Percentiles rank a stretch among this genome's conserved stretches.
These are phyloP conservation scores for Proteles cristata DNA, from an alignment of 2,113 vertebrate genomes.

Conservation along the genomic window DNA sequence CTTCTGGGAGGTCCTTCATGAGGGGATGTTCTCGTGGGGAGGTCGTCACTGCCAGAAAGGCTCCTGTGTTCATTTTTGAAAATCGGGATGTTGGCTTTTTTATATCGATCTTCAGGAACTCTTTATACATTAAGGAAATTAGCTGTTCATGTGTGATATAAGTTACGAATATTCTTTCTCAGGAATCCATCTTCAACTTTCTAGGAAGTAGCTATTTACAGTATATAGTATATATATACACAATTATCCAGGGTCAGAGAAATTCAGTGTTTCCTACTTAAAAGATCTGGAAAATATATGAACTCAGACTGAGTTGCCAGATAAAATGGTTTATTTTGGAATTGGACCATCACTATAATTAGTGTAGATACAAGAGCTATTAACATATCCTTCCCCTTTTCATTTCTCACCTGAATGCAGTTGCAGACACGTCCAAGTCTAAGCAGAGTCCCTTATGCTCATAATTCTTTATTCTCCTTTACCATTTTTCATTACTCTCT, in stretches of 20 bases:
- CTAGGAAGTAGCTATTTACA: neutral
- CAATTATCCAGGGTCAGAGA: neutral
- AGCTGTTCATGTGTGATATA: conserved; percentile 2
- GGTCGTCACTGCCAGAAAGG: neutral
- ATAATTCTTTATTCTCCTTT: neutral
- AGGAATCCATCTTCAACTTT: conserved; percentile 31
- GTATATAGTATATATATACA: no score
- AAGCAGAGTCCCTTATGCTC: neutral
- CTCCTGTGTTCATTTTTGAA: neutral
- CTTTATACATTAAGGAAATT: conserved; percentile 15
- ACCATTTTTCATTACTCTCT: neutral
- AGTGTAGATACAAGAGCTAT: neutral
- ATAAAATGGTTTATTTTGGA: conserved; percentile 30
- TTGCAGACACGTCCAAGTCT: neutral
- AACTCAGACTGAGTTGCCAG: neutral
- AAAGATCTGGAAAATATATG: neutral
- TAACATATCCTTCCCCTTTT: neutral
- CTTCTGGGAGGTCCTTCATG: neutral
- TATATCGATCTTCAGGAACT: neutral
- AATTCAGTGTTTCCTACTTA: neutral
- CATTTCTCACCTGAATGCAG: conserved; percentile 2
- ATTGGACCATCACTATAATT: neutral
- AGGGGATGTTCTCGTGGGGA: neutral
- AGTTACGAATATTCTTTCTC: neutral
- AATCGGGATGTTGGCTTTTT: neutral